Conservation (phyloP, 2,797 vertebrate genomes). For the Nothura maculosa region DNA sequence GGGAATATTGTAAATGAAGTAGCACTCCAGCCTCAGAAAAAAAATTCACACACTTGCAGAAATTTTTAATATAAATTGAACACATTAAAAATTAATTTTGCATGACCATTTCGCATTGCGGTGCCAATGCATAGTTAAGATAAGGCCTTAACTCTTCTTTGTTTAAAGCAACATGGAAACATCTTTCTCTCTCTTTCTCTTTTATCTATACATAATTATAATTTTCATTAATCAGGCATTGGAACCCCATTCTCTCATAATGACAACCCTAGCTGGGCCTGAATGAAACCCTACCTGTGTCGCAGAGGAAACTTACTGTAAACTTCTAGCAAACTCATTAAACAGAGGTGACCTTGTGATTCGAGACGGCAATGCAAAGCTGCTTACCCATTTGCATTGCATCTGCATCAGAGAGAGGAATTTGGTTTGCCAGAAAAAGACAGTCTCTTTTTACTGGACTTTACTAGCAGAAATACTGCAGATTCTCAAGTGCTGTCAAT, state of each 20-base stretch:
- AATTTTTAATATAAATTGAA: constrained; percentile 92
- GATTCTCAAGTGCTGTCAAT: constrained; percentile 71
- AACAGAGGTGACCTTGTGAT: constrained; percentile 85
- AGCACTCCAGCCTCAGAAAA: constrained; percentile 85
- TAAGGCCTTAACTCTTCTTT: constrained; percentile 88
- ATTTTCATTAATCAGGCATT: constrained; percentile 87
- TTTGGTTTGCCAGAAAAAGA: constrained; percentile 79
- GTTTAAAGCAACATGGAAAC: constrained; percentile 85
- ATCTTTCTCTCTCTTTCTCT: constrained; percentile 64
- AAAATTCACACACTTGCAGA: constrained; percentile 89
- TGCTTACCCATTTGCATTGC: constrained; percentile 69
- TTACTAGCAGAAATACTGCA: neutral
- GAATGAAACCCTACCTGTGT: constrained; percentile 87
- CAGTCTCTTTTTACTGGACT: neutral
- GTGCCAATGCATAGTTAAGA: constrained; percentile 88
- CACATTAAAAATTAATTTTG: constrained; percentile 91
- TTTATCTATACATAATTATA: constrained; percentile 85
- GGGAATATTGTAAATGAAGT: constrained; percentile 93
- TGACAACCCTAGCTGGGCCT: constrained; percentile 80
- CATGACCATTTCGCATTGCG: constrained; percentile 89
- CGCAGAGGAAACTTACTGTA: constrained; percentile 79
- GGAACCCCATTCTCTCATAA: constrained; percentile 71
- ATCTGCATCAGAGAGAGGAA: constrained; percentile 75
- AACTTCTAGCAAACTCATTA: constrained; percentile 92
- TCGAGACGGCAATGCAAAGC: constrained; percentile 75